A percentile compares a stretch with the other conserved stretches of the same genome.
These are phyloP conservation scores for Drosophila macrospina DNA, from an alignment of 2,888 invertebrate species.

Conservation along the genomic window DNA sequence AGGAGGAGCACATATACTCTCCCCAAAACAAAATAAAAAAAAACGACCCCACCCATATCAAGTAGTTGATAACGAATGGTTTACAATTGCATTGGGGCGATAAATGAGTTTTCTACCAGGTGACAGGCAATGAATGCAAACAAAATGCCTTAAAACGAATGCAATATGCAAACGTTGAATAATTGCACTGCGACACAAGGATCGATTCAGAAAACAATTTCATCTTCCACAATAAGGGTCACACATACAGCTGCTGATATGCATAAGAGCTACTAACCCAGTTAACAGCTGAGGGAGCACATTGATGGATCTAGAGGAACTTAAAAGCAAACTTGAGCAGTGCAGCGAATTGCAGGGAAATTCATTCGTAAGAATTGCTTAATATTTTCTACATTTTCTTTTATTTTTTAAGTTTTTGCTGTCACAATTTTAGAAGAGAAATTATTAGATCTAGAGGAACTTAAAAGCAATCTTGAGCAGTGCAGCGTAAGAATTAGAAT, in stretches of 20 bases:
- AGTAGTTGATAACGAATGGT: constrained; percentile 44
- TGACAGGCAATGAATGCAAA: constrained; percentile 44
- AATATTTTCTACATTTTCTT: not conserved
- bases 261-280: constrained; percentile 13
- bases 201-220: constrained; percentile 28
- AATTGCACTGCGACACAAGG: constrained; percentile 16
- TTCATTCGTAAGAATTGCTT: not conserved
- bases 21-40: not conserved
- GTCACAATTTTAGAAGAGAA: too few relatives aligned
- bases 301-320: not conserved
- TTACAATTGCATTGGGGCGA: constrained; percentile 52
- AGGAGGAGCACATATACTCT: too few relatives aligned
- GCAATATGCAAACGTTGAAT: constrained; percentile 41
- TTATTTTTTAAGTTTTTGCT: too few relatives aligned
- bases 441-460: too few relatives aligned
- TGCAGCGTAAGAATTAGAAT: too few relatives aligned
- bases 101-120: constrained; percentile 59
- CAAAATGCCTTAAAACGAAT: constrained; percentile 46
- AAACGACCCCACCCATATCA: constrained; percentile 6
- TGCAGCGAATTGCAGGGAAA: too few relatives aligned
- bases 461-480: too few relatives aligned
- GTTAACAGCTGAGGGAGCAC: constrained; percentile 12
- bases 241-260: not conserved
- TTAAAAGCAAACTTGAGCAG: not conserved
- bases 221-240: constrained; percentile 19